Base-by-base conservation (phyloP, 1,140 invertebrate genomes). In the Pogonognathellus flavescens region DNA sequence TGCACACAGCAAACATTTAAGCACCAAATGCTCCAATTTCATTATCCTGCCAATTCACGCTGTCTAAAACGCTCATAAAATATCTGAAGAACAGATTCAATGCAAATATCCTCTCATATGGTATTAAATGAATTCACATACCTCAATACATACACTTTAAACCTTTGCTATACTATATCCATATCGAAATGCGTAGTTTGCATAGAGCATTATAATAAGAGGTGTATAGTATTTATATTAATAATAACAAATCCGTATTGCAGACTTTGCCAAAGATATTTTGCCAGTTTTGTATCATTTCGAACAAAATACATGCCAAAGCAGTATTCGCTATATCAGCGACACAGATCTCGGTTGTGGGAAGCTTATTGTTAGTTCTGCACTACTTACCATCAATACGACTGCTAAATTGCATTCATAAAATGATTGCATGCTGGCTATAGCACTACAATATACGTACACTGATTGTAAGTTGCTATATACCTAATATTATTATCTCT, bases 401-500 rank as follows among this genome's bases (percentile, higher is more conserved):
- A 41, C 31, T 41, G 31, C 31, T 41, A 41, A 41, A n/a, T 57
- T 57, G 11, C 53, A 57, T 14, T 57, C 1, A n/a, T 57, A n/a
- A 57, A 57, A 14, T 13, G 11, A n/a, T 57, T 14, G 11, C 11
- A 14, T 14, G 53, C 10, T 57, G 53, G 53, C n/a, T n/a, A n/a
- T n/a, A n/a, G n/a, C n/a, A n/a, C n/a, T n/a, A n/a, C 11, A 14
- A 10, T n/a, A 57, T 57, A 57, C 53, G n/a, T 57, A 14, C 53
- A 41, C 53, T 57, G 53, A 57, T 57, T 14, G 11, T 57, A 57
- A 14, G 49, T 76, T 76, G 25, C 31, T 76, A 49, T 31, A n/a
- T n/a, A n/a, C n/a, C n/a, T n/a, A n/a, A n/a, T n/a, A 76, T 18
- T 76, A 31, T 76, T 76, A 76, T 76, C 70, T 76, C 25, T 11